A percentile compares a stretch with the other conserved stretches of the same genome.
phyloP scores from a whole-genome alignment of 1,140 invertebrate genomes.

The Colletes gigas region DNA sequence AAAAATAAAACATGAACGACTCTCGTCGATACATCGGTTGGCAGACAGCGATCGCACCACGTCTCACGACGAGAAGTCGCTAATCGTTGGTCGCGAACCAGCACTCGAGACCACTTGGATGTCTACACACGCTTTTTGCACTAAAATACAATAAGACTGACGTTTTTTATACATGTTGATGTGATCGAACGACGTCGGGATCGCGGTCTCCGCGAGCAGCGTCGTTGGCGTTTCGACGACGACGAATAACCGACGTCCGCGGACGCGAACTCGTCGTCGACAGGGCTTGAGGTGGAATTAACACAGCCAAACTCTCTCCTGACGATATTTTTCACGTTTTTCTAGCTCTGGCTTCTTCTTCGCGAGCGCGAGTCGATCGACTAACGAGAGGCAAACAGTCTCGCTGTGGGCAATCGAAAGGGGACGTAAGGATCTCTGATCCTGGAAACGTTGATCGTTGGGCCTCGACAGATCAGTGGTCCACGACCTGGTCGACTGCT shows the following conservation, averaged over 20 bases:
- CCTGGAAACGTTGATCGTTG: no score
- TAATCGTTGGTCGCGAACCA: not conserved
- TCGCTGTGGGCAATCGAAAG: no score
- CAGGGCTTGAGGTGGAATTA: constrained; percentile 2
- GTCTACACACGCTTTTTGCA: constrained; percentile 49
- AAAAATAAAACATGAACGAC: no score
- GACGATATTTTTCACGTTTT: constrained; percentile 35
- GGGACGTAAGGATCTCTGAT: no score
- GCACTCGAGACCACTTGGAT: not conserved
- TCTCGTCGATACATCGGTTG: no score
- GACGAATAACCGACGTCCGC: no score
- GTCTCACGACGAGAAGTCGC: no score
- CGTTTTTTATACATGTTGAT: constrained; percentile 58
- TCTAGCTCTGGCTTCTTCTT: constrained; percentile 8
- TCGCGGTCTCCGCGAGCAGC: not conserved
- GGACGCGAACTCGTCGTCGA: no score
- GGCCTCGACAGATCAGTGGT: no score
- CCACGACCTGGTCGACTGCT: no score
- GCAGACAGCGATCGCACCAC: no score
- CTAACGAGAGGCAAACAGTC: not conserved
- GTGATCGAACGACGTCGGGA: constrained; percentile 15
- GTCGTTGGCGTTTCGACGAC: not conserved
- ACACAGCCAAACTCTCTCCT: constrained; percentile 51
- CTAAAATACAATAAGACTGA: constrained; percentile 62
- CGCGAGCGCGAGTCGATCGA: not conserved